A percentile compares a stretch with the other conserved stretches of the same genome.
These are phyloP conservation scores for Syngnathus scovelli DNA, from an alignment of 2,113 vertebrate genomes.

Conservation along the genomic window DNA sequence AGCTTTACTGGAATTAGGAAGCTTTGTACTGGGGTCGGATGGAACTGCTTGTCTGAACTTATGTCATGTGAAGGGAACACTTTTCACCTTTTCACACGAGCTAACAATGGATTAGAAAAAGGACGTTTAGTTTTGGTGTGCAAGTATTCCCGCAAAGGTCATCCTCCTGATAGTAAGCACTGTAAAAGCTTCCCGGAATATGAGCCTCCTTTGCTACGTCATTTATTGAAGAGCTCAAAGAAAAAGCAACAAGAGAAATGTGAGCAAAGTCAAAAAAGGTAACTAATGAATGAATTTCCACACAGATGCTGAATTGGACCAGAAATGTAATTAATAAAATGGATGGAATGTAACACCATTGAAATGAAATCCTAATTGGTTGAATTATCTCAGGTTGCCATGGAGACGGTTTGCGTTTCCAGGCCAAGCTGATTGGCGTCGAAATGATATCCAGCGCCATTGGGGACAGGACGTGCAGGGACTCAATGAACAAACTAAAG, in stretches of 20 bases:
- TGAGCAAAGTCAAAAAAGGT: not conserved
- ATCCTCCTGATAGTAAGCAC: conserved; percentile 4
- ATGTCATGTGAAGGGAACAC: not conserved
- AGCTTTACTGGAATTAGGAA: conserved; percentile 22
- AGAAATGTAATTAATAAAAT: not conserved
- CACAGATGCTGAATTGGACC: not conserved
- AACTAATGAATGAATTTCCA: too few relatives aligned
- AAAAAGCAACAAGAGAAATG: not conserved
- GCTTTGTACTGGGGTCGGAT: not conserved
- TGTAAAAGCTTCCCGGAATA: not conserved
- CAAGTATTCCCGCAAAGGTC: conserved; percentile 3
- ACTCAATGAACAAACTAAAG: conserved; percentile 98
- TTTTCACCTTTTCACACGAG: not conserved
- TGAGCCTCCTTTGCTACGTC: not conserved
- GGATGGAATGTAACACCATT: not conserved
- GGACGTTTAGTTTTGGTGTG: conserved; percentile 5
- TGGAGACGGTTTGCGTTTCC: conserved; percentile 73
- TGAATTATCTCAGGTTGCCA: conserved; percentile 47
- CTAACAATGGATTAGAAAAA: conserved; percentile 48
- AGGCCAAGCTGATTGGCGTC: conserved; percentile 86
- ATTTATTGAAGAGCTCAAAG: not conserved
- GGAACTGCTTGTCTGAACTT: not conserved
- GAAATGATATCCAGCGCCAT: conserved; percentile 80
- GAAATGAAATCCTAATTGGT: not conserved
- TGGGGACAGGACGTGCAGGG: conserved; percentile 93